A percentile compares a stretch with the other conserved stretches of the same genome.
phyloP scores from a whole-genome alignment of 2,797 vertebrate genomes.

The Xyrichtys novacula region DNA sequence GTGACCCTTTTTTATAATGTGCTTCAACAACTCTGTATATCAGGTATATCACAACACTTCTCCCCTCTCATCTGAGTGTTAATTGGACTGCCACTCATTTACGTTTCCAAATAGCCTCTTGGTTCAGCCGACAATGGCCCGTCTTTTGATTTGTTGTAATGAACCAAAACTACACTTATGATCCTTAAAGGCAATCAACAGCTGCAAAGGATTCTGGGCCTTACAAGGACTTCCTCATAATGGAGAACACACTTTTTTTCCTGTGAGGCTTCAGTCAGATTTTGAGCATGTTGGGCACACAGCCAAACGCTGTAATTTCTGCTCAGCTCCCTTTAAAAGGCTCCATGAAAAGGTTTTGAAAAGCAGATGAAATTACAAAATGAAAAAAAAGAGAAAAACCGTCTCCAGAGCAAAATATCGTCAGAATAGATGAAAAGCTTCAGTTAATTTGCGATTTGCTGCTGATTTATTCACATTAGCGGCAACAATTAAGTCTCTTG shows the following conservation, averaged over 20 bases:
- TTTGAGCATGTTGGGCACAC: conserved; percentile 47
- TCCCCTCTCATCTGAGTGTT: too few species aligned
- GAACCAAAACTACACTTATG: conserved; percentile 28
- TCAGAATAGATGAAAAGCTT: conserved; percentile 49
- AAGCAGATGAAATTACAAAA: conserved; percentile 45
- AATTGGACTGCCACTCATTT: background rate
- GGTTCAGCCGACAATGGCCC: conserved; percentile 11
- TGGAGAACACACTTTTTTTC: conserved; percentile 33
- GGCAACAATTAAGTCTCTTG: conserved; percentile 72
- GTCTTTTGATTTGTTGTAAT: conserved; percentile 19
- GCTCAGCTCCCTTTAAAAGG: conserved; percentile 44
- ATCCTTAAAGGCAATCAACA: too few species aligned
- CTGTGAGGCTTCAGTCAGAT: conserved; percentile 41
- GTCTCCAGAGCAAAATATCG: conserved; percentile 32
- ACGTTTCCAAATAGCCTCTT: background rate
- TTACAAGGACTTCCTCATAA: conserved; percentile 33
- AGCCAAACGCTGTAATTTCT: conserved; percentile 58
- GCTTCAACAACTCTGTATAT: too few species aligned
- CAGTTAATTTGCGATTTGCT: conserved; percentile 56
- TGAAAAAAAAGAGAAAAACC: too few species aligned
- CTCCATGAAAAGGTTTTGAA: conserved; percentile 35
- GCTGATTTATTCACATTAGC: conserved; percentile 64
- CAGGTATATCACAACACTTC: too few species aligned
- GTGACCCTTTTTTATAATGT: too few species aligned
- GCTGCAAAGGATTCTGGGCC: conserved; percentile 19